Evolutionary conservation across 2,113 vertebrate genomes (phyloP).

Genomic region (Dipodomys spectabilis): DNA sequence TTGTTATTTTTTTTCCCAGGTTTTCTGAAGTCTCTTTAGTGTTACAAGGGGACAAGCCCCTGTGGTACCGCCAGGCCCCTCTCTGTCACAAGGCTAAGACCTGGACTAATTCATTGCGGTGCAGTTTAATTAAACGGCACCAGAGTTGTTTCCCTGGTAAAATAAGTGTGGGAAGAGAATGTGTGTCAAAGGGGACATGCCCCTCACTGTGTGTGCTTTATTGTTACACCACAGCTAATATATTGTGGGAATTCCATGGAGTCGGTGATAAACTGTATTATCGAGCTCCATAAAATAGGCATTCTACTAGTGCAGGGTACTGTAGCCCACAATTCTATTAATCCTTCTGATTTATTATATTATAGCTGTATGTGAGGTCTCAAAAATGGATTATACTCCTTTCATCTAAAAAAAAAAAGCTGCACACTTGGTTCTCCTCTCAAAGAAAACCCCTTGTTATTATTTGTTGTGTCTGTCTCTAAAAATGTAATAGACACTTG

Average conservation of each 20-base stretch:
- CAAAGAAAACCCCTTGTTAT: slow-evolving; percentile 88
- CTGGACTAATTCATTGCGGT: slow-evolving; percentile 92
- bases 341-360: slow-evolving; percentile 93
- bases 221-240: slow-evolving; percentile 93
- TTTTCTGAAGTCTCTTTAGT: slow-evolving; percentile 87
- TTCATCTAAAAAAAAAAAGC: slow-evolving; percentile 87
- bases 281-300: slow-evolving; percentile 90
- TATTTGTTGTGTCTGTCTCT: slow-evolving; percentile 90
- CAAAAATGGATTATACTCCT: slow-evolving; percentile 91
- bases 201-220: slow-evolving; percentile 94
- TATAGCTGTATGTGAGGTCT: slow-evolving; percentile 92
- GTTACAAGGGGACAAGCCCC: slow-evolving; percentile 88
- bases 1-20: slow-evolving; percentile 84
- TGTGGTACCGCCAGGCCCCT: slow-evolving; percentile 89
- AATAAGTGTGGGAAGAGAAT: slow-evolving; percentile 98
- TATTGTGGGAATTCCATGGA: slow-evolving; percentile 96
- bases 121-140: slow-evolving; percentile 94
- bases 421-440: slow-evolving; percentile 86
- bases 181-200: slow-evolving; percentile 95
- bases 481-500: slow-evolving; percentile 86
- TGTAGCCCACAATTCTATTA: slow-evolving; percentile 92
- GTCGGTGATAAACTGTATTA: slow-evolving; percentile 93
- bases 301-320: slow-evolving; percentile 90
- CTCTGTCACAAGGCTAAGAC: slow-evolving; percentile 90
- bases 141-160: slow-evolving; percentile 95